Evolutionary conservation across 2,113 vertebrate genomes (phyloP), one percentile per base, ranked within the genome.

Genomic region (Oceanodroma tethys): DNA sequence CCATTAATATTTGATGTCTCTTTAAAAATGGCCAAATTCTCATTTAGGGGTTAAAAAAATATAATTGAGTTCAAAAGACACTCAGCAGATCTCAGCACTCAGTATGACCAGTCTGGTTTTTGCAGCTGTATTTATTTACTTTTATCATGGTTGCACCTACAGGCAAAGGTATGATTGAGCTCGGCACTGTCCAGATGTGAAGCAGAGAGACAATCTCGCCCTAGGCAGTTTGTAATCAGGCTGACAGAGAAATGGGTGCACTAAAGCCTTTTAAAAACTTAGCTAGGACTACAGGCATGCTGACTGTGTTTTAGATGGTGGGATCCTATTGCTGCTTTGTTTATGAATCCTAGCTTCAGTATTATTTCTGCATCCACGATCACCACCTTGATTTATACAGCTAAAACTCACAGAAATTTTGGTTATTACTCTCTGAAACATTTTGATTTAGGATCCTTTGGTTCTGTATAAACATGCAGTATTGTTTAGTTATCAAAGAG

Each of bases 61-160:
- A 40, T 3, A 62, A 56, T 1, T 29, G 30, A 53, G 13, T 72
- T 88, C 10, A 81, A 55, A 78, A 90, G 81, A 1, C 12, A 15
- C n/a, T 59, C 36, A 22, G 29, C 70, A 88, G 18, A 34, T 84
- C n/a, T 91, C n/a, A 75, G 58, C 27, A 36, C 27, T 60, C 8
- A 1, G 27, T 68, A 40, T 90, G 43, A 38, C 36, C 76, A 40
- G 27, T 14, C 27, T 86, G 68, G 2, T 16, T 93, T 90, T 72
- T 71, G 50, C 92, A 96, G 91, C 91, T 95, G 84, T 92, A 56
- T 94, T 96, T 97, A 71, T 92, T 89, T 92, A 74, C 56, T 88
- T 95, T 71, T 79, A 40, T 68, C 45, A 27, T 67, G 60, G 50
- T 74, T 87, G 73, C 53, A 92, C 53, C 83, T 94, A 81, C 60